These are phyloP conservation scores for Meriones psammophilus DNA, from an alignment of 2,797 vertebrate species.

Conservation along the genomic window DNA sequence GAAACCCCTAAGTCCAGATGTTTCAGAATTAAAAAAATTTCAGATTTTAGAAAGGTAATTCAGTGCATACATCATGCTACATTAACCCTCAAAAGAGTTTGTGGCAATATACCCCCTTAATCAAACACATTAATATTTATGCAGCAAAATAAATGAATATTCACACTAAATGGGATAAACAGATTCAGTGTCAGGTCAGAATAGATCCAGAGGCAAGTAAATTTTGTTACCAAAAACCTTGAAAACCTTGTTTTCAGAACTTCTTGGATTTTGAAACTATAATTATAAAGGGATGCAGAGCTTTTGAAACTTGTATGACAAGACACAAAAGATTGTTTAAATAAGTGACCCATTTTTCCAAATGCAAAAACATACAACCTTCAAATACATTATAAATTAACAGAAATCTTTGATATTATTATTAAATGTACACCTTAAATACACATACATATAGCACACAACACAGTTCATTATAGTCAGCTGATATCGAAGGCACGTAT, in stretches of 20 bases:
- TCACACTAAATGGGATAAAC: slow-evolving; percentile 76
- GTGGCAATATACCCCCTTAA: slow-evolving; percentile 40
- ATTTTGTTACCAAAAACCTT: slow-evolving; percentile 64
- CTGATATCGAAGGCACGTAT: slow-evolving; percentile 29
- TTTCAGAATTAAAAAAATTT: slow-evolving; percentile 72
- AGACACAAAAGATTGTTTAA: slow-evolving; percentile 74
- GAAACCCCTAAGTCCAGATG: slow-evolving; percentile 54
- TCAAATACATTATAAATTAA: slow-evolving; percentile 85
- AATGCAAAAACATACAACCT: slow-evolving; percentile 68
- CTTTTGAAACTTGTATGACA: slow-evolving; percentile 68
- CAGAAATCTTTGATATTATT: slow-evolving; percentile 72
- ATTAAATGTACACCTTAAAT: slow-evolving; percentile 86
- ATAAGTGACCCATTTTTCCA: slow-evolving; percentile 81
- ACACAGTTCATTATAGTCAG: slow-evolving; percentile 15
- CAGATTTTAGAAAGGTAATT: slow-evolving; percentile 71
- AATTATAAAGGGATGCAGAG: slow-evolving; percentile 63
- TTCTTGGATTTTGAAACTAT: slow-evolving; percentile 67
- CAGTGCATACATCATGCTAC: slow-evolving; percentile 60
- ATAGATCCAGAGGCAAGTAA: slow-evolving; percentile 64
- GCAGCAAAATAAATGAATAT: slow-evolving; percentile 68
- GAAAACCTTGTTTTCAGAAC: slow-evolving; percentile 68
- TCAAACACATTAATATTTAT: slow-evolving; percentile 64
- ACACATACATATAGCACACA: slow-evolving; percentile 81
- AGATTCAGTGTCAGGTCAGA: slow-evolving; percentile 66
- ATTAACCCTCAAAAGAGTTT: slow-evolving; percentile 40